Conservation (phyloP, 2,113 vertebrate genomes). For the Corythornis madagascariensis region DNA sequence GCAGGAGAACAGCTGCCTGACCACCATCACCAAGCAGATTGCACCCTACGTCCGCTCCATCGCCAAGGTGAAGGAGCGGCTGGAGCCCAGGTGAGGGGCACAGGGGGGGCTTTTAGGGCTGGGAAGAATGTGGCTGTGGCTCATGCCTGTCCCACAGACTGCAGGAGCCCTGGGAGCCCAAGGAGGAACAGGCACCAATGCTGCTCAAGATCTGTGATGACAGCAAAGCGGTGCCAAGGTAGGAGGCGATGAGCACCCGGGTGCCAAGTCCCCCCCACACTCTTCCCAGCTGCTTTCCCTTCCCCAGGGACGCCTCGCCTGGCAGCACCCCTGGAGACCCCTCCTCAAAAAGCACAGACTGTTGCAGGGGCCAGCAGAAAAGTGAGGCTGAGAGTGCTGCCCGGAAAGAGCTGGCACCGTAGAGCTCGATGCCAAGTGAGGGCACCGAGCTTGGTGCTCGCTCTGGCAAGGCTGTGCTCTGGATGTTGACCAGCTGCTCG, state of each 20-base stretch:
- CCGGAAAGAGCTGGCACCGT: slow-evolving; percentile 35
- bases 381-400: not conserved
- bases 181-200: slow-evolving; percentile 75
- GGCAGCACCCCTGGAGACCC: slow-evolving; percentile 35
- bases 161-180: slow-evolving; percentile 76
- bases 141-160: slow-evolving; percentile 62
- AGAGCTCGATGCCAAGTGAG: not conserved
- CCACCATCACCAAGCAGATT: slow-evolving; percentile 90
- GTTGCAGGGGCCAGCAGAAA: slow-evolving; percentile 38
- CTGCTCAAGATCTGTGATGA: slow-evolving; percentile 75
- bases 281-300: not conserved
- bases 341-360: slow-evolving; percentile 65
- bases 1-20: slow-evolving; percentile 90
- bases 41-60: slow-evolving; percentile 90
- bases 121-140: fast-evolving
- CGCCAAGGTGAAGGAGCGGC: slow-evolving; percentile 90
- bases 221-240: slow-evolving; percentile 72
- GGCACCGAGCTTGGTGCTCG: fast-evolving
- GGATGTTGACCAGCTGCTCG: fast-evolving
- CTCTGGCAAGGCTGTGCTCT: fast-evolving
- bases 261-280: fast-evolving
- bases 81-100: slow-evolving; percentile 87
- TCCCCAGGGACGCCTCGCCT: slow-evolving; percentile 54
- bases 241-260: fast-evolving
- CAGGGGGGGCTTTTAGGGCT: fast-evolving